Conservation (phyloP, 1,140 invertebrate species). For the Halesus radiatus region DNA sequence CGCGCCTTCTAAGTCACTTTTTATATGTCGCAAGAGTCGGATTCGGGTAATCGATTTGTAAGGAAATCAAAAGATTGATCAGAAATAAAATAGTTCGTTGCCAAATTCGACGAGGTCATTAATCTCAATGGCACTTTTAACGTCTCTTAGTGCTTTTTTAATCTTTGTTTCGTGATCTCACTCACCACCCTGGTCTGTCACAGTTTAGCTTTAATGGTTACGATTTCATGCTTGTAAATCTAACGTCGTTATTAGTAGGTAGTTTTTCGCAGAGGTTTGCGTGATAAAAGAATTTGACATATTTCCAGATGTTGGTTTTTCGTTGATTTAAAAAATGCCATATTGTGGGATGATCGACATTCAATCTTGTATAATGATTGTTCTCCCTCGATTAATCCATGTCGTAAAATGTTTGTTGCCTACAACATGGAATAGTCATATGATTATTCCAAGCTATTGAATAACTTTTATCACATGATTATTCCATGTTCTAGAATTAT, state of each 20-base stretch:
- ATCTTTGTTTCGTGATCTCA: background rate
- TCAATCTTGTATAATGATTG: too few species aligned
- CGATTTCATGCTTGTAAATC: background rate
- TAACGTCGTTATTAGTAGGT: background rate
- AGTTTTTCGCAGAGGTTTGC: background rate
- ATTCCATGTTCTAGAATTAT: too few species aligned
- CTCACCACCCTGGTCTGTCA: background rate
- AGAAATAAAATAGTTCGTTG: slow-evolving; percentile 2
- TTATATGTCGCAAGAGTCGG: background rate
- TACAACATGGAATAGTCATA: too few species aligned
- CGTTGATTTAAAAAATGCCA: too few species aligned
- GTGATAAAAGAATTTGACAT: too few species aligned
- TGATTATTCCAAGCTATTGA: too few species aligned
- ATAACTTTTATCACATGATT: too few species aligned
- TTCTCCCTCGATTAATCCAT: too few species aligned
- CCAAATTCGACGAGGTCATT: slow-evolving; percentile 31
- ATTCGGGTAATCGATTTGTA: slow-evolving; percentile 6
- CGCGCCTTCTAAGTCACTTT: background rate
- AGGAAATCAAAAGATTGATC: background rate
- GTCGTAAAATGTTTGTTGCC: too few species aligned
- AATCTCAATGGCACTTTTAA: slow-evolving; percentile 23
- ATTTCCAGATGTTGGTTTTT: too few species aligned
- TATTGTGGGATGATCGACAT: too few species aligned
- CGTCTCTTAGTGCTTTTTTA: background rate
- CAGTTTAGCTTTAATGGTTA: too few species aligned